A percentile compares a stretch with the other conserved stretches of the same genome.
Conservation (phyloP, 2,797 vertebrate species). For the Xerus rutilus region DNA sequence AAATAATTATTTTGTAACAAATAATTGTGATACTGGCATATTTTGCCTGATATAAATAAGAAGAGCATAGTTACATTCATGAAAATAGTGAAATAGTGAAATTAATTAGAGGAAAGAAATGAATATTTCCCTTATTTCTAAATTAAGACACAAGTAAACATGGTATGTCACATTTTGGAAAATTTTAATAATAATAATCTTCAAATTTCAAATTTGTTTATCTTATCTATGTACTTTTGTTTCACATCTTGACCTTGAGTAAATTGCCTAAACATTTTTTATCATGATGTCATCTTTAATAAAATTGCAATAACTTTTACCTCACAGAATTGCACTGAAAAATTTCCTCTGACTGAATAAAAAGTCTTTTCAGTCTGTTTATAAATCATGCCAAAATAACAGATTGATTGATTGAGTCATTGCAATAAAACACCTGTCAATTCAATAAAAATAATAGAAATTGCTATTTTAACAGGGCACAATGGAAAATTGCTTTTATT, state of each 20-base stretch:
- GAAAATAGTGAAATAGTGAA: background rate
- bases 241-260: slow-evolving; percentile 33
- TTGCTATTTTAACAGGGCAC: background rate
- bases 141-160: background rate
- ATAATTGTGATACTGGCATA: background rate
- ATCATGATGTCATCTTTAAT: slow-evolving; percentile 77
- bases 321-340: background rate
- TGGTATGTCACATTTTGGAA: background rate
- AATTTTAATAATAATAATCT: slow-evolving; percentile 13
- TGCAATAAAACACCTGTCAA: slow-evolving; percentile 59
- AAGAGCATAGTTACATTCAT: background rate
- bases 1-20: background rate
- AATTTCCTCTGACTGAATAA: background rate
- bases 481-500: background rate
- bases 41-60: background rate
- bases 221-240: background rate
- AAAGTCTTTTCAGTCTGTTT: background rate
- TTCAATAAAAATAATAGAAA: slow-evolving; percentile 35
- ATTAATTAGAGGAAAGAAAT: background rate
- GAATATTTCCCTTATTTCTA: slow-evolving; percentile 16
- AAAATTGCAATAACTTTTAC: slow-evolving; percentile 64
- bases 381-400: background rate
- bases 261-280: slow-evolving; percentile 30
- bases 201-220: background rate
- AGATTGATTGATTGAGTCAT: slow-evolving; percentile 22